Evolutionary conservation across 2,888 invertebrate species (phyloP), one percentile per base, ranked within the genome.

Genomic region (Ichneumon xanthorius): DNA sequence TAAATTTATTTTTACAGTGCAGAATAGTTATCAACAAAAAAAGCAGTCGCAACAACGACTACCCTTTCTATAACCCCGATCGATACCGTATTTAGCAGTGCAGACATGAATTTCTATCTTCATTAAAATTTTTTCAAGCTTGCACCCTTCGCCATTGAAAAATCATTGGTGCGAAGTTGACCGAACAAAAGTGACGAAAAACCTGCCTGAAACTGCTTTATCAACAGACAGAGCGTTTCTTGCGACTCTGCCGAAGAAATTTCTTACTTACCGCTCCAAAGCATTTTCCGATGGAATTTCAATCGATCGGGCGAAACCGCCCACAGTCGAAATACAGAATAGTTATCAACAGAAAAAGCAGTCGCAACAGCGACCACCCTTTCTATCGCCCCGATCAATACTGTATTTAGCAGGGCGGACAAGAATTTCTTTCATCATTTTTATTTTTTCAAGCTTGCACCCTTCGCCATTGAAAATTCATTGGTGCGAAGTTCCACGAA

Each of bases 141-240:
- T 30, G 30, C 4, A 30, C 16, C 6, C 7, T n/a, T 14, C n/a
- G 26, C n/a, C 14, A 50, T 71, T 50, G 6, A 1, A 50, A 26
- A 30, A 33, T 0, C 11, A 68, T 16, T 16, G 1, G 0, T n/a
- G 22, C 22, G 7, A 45, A 4, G 19, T 71, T 30, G n/a, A 30
- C 4, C n/a, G 9, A 22, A 58, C 33, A 72, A 53, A 53, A 73
- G 68, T 19, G 1, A 7, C 4, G 4, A 63, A 19, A 6, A 61
- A 19, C 9, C 5, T 26, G 14, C 11, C 4, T 37, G 11, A 40
- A n/a, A 11, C 84, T 84, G 76, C 75, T n/a, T 80, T 84, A 84
- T 22, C n/a, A n/a, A n/a, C n/a, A n/a, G n/a, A n/a, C n/a, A n/a
- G n/a, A n/a, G n/a, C n/a, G n/a, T n/a, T 22, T 22, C 22, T 22